Evolutionary conservation across 2,888 invertebrate genomes (phyloP).

Genomic region (Vanessa cardui): DNA sequence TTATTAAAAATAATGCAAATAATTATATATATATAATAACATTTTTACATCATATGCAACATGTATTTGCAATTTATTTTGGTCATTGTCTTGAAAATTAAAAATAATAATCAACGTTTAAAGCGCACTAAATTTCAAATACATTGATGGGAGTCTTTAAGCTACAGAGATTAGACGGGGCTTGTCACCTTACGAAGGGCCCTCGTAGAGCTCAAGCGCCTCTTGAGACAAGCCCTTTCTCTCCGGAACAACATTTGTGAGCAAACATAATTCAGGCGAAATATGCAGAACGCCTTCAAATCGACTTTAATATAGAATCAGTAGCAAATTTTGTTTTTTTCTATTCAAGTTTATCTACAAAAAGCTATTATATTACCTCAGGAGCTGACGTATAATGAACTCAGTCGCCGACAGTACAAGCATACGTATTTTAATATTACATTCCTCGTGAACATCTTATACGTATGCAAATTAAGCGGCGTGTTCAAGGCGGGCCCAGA

Average conservation of each 20-base stretch:
- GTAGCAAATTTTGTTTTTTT: constrained; percentile 24
- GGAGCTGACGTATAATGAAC: constrained; percentile 40
- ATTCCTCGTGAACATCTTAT: constrained; percentile 42
- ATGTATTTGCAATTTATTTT: no score
- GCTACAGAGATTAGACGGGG: constrained; percentile 70
- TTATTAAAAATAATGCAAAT: no score
- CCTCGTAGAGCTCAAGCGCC: constrained; percentile 58
- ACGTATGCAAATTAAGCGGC: constrained; percentile 42
- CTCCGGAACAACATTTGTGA: constrained; percentile 60
- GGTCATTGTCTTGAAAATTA: background rate
- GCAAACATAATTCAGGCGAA: constrained; percentile 69
- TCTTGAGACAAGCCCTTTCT: constrained; percentile 71
- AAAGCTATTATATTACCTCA: constrained; percentile 36
- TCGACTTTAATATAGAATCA: constrained; percentile 45
- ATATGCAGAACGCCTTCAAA: constrained; percentile 61
- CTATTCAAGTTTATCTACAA: constrained; percentile 31
- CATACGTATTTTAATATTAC: constrained; percentile 42
- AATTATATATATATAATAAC: no score
- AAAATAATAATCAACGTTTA: constrained; percentile 2
- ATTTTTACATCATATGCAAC: no score
- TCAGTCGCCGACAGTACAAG: constrained; percentile 36
- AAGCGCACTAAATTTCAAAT: constrained; percentile 23
- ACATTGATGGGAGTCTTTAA: constrained; percentile 60
- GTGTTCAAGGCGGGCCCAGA: constrained; percentile 37
- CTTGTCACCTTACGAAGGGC: constrained; percentile 68